Conservation (phyloP, 2,888 invertebrate species). For the Aporophyla nigra region DNA sequence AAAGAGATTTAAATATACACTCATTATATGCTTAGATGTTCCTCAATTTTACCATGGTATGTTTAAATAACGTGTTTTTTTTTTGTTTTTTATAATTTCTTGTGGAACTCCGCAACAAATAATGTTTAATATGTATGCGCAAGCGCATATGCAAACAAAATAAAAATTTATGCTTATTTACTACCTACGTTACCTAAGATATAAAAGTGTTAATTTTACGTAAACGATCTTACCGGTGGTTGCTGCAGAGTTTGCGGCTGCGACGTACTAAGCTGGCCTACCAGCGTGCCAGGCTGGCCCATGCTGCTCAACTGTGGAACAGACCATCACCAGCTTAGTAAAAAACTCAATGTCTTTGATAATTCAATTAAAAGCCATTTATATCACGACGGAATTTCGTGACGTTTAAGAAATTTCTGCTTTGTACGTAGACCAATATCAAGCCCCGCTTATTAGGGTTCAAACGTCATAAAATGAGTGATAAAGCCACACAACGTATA, state of each 20-base stretch:
- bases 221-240: conserved; percentile 73
- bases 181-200: neutral
- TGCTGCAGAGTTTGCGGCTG: conserved; percentile 79
- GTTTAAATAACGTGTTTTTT: neutral
- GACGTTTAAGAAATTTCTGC: conserved; percentile 39
- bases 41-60: neutral
- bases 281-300: conserved; percentile 86
- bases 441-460: neutral
- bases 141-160: neutral
- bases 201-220: neutral
- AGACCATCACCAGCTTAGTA: conserved; percentile 12
- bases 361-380: conserved; percentile 36
- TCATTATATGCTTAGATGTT: neutral
- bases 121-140: neutral
- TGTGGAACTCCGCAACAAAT: neutral
- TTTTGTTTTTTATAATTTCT: neutral
- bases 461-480: conserved; percentile 54
- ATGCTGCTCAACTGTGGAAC: conserved; percentile 86
- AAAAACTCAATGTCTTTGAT: neutral
- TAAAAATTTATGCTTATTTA: neutral
- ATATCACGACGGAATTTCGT: conserved; percentile 35
- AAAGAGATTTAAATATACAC: neutral
- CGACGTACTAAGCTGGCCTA: conserved; percentile 78
- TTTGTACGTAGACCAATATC: neutral
- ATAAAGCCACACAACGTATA: conserved; percentile 34